Evolutionary conservation across 2,113 vertebrate genomes (phyloP).

Genomic region (Emydocephalus ijimae): DNA sequence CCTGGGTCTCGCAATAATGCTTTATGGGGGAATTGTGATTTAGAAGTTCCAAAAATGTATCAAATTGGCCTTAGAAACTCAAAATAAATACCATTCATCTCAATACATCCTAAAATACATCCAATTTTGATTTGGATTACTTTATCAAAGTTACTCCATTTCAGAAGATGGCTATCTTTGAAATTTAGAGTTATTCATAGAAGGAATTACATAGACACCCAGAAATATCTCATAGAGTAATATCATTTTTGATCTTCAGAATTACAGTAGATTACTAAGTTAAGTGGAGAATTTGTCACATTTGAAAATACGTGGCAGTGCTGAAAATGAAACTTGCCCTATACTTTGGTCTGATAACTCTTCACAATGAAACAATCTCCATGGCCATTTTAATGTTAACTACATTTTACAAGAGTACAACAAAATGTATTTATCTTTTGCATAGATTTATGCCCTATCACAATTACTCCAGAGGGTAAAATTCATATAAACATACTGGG

Average conservation of each 20-base stretch:
- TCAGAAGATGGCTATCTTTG: not conserved
- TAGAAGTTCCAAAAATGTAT: not conserved
- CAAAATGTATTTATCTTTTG: not conserved
- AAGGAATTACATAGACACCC: not conserved
- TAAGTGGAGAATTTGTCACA: not conserved
- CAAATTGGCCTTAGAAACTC: not conserved
- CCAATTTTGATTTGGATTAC: not conserved
- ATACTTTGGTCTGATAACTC: not conserved
- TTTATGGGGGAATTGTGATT: not conserved
- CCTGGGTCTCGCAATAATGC: not conserved
- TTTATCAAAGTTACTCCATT: not conserved
- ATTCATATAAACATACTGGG: not conserved
- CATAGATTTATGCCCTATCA: not conserved
- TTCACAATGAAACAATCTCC: not conserved
- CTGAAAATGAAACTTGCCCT: not conserved
- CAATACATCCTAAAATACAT: not conserved
- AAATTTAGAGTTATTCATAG: not conserved
- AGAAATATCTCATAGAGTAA: not conserved
- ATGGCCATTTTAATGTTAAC: not conserved
- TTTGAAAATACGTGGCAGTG: not conserved
- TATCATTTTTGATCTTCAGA: not conserved
- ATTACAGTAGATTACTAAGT: not conserved
- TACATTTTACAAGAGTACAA: not conserved
- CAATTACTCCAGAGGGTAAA: not conserved
- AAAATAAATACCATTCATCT: not conserved